Conservation (phyloP, 2,888 invertebrate genomes). For the Lasioglossum marginatum region DNA sequence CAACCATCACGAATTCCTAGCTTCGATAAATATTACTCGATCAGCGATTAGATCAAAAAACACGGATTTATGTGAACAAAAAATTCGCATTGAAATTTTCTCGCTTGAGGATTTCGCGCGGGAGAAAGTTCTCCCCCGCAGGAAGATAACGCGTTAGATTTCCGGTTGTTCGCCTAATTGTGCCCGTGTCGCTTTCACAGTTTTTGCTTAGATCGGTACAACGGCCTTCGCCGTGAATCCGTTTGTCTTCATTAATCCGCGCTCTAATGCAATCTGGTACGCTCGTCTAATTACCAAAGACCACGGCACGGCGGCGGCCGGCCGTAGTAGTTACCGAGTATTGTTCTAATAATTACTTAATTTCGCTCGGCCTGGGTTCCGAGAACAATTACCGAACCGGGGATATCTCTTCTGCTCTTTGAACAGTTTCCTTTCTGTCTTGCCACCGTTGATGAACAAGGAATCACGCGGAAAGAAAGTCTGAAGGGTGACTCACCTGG, state of each 20-base stretch:
- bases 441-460: not conserved
- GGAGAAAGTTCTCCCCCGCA: constrained; percentile 40
- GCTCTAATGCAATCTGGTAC: not conserved
- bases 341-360: constrained; percentile 12
- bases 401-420: not conserved
- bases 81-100: constrained; percentile 29
- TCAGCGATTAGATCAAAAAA: no score
- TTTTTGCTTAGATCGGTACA: constrained; percentile 4
- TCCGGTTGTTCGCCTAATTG: constrained; percentile 37
- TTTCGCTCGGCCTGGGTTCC: not conserved
- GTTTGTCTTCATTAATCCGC: constrained; percentile 3
- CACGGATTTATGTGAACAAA: not conserved
- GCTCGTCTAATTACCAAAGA: not conserved
- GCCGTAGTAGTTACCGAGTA: not conserved
- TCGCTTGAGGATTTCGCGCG: constrained; percentile 9
- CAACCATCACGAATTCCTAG: not conserved
- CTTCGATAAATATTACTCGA: no score
- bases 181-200: constrained; percentile 41
- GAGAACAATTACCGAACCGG: not conserved
- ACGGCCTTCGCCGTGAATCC: not conserved
- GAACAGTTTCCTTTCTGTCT: not conserved
- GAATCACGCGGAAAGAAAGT: constrained; percentile 1
- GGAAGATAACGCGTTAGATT: constrained; percentile 44
- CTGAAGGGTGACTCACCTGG: not conserved
- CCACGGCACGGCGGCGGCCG: not conserved